A percentile compares a stretch with the other conserved stretches of the same genome.
These are phyloP conservation scores for Sarcophaga variegata DNA, from an alignment of 2,888 invertebrate species.

Conservation along the genomic window DNA sequence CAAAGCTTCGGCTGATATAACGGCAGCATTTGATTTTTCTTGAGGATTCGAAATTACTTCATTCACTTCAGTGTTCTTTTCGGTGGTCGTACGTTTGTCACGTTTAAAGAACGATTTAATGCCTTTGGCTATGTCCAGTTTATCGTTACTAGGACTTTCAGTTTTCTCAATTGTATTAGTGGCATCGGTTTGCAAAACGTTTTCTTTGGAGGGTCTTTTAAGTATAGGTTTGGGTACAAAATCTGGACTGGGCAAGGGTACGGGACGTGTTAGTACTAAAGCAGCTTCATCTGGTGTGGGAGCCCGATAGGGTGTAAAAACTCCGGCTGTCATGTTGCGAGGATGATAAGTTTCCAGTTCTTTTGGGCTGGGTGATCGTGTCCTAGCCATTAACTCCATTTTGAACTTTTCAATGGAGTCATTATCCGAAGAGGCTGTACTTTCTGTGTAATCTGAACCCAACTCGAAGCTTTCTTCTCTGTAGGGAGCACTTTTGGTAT, in stretches of 20 bases:
- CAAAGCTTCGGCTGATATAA: constrained; percentile 80
- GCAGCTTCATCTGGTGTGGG: constrained; percentile 84
- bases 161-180: constrained; percentile 55
- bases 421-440: constrained; percentile 84
- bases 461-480: constrained; percentile 81
- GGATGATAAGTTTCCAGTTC: constrained; percentile 88
- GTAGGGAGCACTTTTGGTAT: constrained; percentile 49
- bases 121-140: constrained; percentile 76
- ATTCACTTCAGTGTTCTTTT: constrained; percentile 78
- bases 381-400: constrained; percentile 79
- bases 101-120: constrained; percentile 80
- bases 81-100: constrained; percentile 76
- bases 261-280: constrained; percentile 84
- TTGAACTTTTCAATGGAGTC: constrained; percentile 82
- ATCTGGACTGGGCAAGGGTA: constrained; percentile 86
- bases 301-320: constrained; percentile 80
- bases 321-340: constrained; percentile 82
- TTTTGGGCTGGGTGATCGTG: constrained; percentile 80
- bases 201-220: constrained; percentile 84
- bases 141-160: constrained; percentile 49
- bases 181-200: constrained; percentile 76
- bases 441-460: constrained; percentile 86
- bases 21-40: constrained; percentile 72
- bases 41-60: constrained; percentile 74
- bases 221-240: constrained; percentile 91